Base-by-base conservation (phyloP, 2,888 invertebrate species). In the Isoperla grammatica region DNA sequence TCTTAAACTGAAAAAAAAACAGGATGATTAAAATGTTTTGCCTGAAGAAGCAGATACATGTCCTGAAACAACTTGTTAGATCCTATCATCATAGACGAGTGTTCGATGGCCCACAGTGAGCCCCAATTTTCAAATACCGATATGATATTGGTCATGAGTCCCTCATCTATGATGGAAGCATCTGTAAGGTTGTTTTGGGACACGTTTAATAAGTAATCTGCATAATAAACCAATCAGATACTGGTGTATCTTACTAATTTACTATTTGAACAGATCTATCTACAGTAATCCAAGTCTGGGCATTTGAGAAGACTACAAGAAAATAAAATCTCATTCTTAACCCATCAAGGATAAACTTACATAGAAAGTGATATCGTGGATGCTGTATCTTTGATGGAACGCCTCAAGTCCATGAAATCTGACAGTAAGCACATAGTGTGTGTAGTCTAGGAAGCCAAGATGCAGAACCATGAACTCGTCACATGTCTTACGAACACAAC, bases 391-490 rank as follows among this genome's bases (percentile, higher is more conserved):
- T 67, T 87, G 84, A 74, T 94, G 88, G 72, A 93, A 90, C 69
- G 85, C 84, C 70, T 88, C 87, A 62, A 97, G 79, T 12, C 90
- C 94, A 70, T 87, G 86, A 74, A 97, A 91, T 65, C 83, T 81
- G 12, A 95, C 81, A 17, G 88, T 90, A 56, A 96, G 83, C 53
- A 90, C 83, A 72, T 96, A 97, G 73, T 90, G 89, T 9, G 88
- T 86, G 74, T 88, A 95, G 70, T 94, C 91, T 42, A 96, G 77
- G 66, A 88, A 91, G 17, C 94, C 94, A 61, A 97, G 79, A 76
- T 97, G 97, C 54, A 95, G 77, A 0, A 94, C 82, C 65, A 91
- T 88, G 65, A 96, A 85, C 70, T 94, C 92, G 63, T 91, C 89
- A 74, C 97, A 97, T 17, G 79, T 78, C 73, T 89, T 86, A 67